phyloP scores from a whole-genome alignment of 2,113 vertebrate genomes.

The Gymnogyps californianus region DNA sequence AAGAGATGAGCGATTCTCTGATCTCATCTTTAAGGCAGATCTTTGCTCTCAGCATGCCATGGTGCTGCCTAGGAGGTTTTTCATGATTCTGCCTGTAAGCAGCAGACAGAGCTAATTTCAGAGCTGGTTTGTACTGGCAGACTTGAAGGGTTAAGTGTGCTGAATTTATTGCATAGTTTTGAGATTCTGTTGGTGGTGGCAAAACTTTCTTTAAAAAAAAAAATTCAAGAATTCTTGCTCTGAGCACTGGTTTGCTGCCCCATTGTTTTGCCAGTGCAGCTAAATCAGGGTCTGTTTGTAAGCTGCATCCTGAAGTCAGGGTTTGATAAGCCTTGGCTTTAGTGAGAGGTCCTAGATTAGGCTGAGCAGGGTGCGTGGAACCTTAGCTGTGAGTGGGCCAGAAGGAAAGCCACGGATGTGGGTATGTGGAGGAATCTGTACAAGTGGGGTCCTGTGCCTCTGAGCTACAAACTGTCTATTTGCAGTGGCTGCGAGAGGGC shows the following conservation, averaged over 20 bases:
- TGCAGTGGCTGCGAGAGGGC: fast-evolving
- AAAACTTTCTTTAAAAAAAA: not conserved
- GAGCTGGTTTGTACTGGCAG: not conserved
- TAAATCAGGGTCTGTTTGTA: not conserved
- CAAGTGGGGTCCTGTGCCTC: not conserved
- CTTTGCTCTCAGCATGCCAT: not conserved
- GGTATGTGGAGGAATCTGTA: not conserved
- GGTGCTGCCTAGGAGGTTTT: not conserved
- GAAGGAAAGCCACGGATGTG: fast-evolving
- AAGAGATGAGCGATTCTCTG: not conserved
- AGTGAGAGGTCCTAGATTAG: not conserved
- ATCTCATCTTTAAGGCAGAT: not conserved
- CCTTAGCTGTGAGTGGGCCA: not conserved
- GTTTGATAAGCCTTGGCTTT: not conserved
- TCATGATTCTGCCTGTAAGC: not conserved
- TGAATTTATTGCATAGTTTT: not conserved
- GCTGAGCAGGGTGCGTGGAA: not conserved
- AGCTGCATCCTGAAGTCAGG: not conserved
- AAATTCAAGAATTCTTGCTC: not conserved
- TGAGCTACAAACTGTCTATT: fast-evolving
- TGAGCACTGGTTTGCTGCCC: not conserved
- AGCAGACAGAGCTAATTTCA: not conserved
- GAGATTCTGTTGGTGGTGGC: not conserved
- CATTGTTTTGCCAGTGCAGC: not conserved
- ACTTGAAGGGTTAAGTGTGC: not conserved